Evolutionary conservation across 2,888 invertebrate genomes (phyloP).

Genomic region (Torymus aiolomorphi): DNA sequence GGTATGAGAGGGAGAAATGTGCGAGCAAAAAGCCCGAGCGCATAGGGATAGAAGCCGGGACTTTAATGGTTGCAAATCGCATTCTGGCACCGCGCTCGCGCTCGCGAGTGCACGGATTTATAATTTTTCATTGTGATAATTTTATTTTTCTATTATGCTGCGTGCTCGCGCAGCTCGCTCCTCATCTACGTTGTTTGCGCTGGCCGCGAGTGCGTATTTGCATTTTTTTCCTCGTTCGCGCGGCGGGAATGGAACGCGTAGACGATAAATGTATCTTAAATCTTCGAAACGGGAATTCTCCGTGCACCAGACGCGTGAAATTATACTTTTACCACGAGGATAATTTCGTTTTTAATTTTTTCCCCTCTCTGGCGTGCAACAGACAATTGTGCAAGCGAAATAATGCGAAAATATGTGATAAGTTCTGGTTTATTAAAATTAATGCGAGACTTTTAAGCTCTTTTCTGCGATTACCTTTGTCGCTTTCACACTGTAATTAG

Average conservation of each 20-base stretch:
- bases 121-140: slow-evolving; percentile 34
- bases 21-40: too few relatives aligned
- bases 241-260: neutral
- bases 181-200: too few relatives aligned
- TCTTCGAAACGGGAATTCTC: slow-evolving; percentile 45
- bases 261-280: slow-evolving; percentile 44
- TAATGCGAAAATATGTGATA: slow-evolving; percentile 42
- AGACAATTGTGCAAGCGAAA: slow-evolving; percentile 34
- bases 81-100: slow-evolving; percentile 34
- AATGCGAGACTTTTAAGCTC: slow-evolving; percentile 34
- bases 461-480: slow-evolving; percentile 26
- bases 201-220: neutral
- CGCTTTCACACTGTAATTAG: slow-evolving; percentile 21
- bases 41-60: neutral
- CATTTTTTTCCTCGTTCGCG: neutral
- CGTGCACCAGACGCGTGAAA: slow-evolving; percentile 53
- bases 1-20: slow-evolving; percentile 5
- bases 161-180: neutral
- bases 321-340: slow-evolving; percentile 46
- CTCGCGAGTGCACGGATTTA: slow-evolving; percentile 5
- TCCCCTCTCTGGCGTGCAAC: neutral
- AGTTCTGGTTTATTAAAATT: slow-evolving; percentile 39
- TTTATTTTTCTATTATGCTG: slow-evolving; percentile 34
- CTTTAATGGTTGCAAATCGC: slow-evolving; percentile 40
- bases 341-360: slow-evolving; percentile 40